Conservation (phyloP, 2,797 vertebrate species). For the Ctenopoma kingsleyae region DNA sequence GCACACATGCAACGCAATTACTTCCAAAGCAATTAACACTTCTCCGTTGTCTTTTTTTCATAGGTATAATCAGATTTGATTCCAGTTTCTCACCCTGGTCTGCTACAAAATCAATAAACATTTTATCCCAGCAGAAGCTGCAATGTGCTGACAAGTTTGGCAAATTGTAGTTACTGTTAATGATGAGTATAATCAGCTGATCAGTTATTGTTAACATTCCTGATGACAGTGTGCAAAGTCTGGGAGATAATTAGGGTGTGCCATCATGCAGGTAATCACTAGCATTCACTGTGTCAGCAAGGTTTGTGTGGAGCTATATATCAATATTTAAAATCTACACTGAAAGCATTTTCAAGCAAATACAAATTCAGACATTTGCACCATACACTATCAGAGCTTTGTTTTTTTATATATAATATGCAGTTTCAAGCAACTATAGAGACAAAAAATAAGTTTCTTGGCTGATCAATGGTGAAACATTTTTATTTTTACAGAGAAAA, state of each 20-base stretch:
- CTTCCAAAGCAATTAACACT: fast-evolving
- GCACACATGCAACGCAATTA: not conserved
- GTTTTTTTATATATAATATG: too few relatives aligned
- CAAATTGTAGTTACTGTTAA: conserved; percentile 51
- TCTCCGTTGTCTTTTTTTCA: not conserved
- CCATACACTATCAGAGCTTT: not conserved
- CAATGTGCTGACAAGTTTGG: conserved; percentile 24
- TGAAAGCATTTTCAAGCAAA: not conserved
- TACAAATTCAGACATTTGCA: not conserved
- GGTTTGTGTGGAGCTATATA: not conserved
- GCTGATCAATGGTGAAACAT: too few relatives aligned
- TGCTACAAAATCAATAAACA: conserved; percentile 19
- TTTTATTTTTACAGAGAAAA: not conserved
- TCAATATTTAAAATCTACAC: conserved; percentile 11
- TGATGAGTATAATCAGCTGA: conserved; percentile 63
- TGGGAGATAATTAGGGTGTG: conserved; percentile 41
- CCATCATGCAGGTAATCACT: conserved; percentile 43
- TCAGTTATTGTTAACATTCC: conserved; percentile 55
- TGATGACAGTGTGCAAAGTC: conserved; percentile 44
- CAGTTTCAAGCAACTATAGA: not conserved
- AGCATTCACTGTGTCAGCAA: not conserved
- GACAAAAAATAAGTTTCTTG: too few relatives aligned
- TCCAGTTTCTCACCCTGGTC: not conserved
- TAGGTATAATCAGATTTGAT: not conserved
- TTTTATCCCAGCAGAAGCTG: conserved; percentile 26